phyloP scores from a whole-genome alignment of 1,140 invertebrate genomes.

The Lepidurus arcticus region DNA sequence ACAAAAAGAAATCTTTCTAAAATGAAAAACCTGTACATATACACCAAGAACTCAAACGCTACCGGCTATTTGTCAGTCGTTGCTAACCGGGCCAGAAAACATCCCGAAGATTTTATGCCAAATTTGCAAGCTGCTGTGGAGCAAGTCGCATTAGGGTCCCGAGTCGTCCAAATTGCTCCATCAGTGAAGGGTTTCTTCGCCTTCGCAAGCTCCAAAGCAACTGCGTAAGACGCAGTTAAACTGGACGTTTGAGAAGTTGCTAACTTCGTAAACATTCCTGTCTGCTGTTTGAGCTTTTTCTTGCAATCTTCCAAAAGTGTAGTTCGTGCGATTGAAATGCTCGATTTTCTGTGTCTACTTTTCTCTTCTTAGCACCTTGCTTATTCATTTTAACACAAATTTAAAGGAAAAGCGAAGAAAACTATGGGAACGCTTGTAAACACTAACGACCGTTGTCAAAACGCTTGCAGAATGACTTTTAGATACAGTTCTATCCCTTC shows the following conservation, averaged over 20 bases:
- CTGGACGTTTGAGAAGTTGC: too few species aligned
- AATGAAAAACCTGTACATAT: neutral
- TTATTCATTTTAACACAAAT: neutral
- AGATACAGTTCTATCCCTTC: too few species aligned
- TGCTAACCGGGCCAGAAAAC: neutral
- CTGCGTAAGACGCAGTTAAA: neutral
- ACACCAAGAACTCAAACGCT: neutral
- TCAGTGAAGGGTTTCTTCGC: neutral
- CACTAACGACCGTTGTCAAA: too few species aligned
- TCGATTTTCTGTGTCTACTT: neutral
- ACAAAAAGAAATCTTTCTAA: neutral
- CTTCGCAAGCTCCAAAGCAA: neutral
- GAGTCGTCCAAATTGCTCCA: neutral
- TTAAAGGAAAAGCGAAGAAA: too few species aligned
- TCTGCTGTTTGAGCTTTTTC: neutral
- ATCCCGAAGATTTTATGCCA: neutral
- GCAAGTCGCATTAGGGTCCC: neutral
- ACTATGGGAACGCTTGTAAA: too few species aligned
- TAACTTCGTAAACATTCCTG: neutral
- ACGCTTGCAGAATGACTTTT: too few species aligned
- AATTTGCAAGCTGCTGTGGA: neutral
- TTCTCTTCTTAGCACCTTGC: neutral
- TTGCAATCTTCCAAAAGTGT: too few species aligned
- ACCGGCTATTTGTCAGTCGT: neutral
- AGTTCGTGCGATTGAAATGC: neutral